Evolutionary conservation across 1,140 invertebrate species (phyloP), one percentile per base, ranked within the genome.

Genomic region (Ooceraea biroi): DNA sequence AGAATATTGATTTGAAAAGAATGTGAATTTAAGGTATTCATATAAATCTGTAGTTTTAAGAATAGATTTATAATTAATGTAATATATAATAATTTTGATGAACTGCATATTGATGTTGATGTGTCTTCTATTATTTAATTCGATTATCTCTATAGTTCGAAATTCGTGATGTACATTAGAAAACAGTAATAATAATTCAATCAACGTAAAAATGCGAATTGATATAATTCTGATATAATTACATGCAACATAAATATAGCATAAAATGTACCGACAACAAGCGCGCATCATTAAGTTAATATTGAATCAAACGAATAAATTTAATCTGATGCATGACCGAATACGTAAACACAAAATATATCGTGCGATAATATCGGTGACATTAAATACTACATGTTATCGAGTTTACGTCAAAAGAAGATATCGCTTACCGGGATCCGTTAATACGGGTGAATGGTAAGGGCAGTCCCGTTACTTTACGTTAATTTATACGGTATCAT

Each of bases 311-410:
- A 65, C n/a, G 19, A 65, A 22, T 17, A 44, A 50, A 41, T 76
- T 76, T 22, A 65, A 77, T 77, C 50, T 36, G 4, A 66, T 25
- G 25, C 58, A 55, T 68, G 61, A 41, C n/a, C 19, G 41, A n/a
- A 41, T 12, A 7, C 22, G 44, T 68, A 68, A 68, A 78, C 8
- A 17, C 48, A 8, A 41, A 68, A 50, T 25, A 65, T 25, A 12
- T 0, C 30, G 22, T 17, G 5, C 17, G 14, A n/a, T 55, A 44
- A 66, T 30, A 44, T 41, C 11, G n/a, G 25, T 66, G 25, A 44
- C n/a, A 65, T 63, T 30, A 36, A 76, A 50, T 22, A 7, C 7
- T 36, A 36, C 36, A 7, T 36, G 61, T 36, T 50, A 55, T 41
- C 8, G 10, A 36, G 19, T 55, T 55, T 78, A 44, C n/a, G 41